Percentiles rank a stretch among this genome's conserved stretches.
Evolutionary conservation across 2,797 vertebrate species (phyloP).

Genomic region (Falco biarmicus): DNA sequence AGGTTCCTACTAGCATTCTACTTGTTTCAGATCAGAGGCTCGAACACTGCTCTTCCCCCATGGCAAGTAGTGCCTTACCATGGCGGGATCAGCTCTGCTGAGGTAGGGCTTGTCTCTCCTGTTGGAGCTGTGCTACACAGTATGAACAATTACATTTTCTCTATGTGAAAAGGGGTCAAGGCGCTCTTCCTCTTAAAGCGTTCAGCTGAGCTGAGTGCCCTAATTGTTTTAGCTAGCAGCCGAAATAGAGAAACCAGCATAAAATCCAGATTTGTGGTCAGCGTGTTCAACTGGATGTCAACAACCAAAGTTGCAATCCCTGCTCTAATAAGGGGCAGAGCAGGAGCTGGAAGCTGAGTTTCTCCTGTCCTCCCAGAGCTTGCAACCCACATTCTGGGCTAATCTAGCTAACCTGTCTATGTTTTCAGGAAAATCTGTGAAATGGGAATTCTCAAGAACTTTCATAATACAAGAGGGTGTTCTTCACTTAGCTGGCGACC

Average conservation of each 20-base stretch:
- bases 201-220: not conserved
- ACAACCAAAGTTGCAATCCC: rapidly evolving
- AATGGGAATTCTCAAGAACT: not conserved
- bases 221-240: not conserved
- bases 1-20: not conserved
- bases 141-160: not conserved
- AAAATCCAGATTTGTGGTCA: not conserved
- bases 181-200: not conserved
- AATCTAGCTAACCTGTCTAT: not conserved
- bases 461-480: not conserved
- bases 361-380: not conserved
- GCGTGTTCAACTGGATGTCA: not conserved
- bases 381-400: not conserved
- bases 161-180: not conserved
- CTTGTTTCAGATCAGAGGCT: not conserved
- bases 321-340: not conserved
- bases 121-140: not conserved
- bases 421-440: not conserved
- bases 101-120: not conserved
- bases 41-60: not conserved
- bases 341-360: not conserved
- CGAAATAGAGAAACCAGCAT: not conserved
- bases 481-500: rapidly evolving
- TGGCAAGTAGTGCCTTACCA: not conserved
- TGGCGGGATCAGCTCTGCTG: rapidly evolving